Evolutionary conservation across 2,888 invertebrate genomes (phyloP), one percentile per base, ranked within the genome.

Genomic region (Entomobrya multifasciata): DNA sequence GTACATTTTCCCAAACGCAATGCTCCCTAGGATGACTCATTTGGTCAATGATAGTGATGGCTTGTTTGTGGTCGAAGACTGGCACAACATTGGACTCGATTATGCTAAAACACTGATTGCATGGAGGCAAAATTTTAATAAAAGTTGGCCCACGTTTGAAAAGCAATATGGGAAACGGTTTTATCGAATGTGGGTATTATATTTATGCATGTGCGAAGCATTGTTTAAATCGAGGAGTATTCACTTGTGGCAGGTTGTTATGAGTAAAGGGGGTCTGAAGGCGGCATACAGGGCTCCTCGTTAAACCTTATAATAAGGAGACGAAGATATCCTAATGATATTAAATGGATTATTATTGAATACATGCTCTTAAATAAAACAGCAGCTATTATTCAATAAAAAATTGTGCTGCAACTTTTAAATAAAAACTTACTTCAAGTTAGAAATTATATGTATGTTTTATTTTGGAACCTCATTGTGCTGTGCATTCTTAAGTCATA

Each of bases 1-100:
- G 20, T 84, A 77, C 25, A 77, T 84, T 27, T 84, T 84, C 20
- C 67, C 77, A 0, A 76, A 83, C 36, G 65, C 76, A 1, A 27
- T 22, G 10, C 17, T 74, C 2, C 76, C 83, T 0, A n/a, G 17
- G 22, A 30, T 36, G 2, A 2, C 20, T 6, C 13, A 30, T 11
- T 17, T 83, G 0, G 15, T 36, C 0, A 22, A 62, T 6, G 1
- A 44, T 10, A 49, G 62, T 4, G n/a, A 76, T 0, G 76, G 52
- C 10, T 36, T 76, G 0, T 83, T 83, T 36, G 13, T 62, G 10
- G 65, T 83, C 36, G 83, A 78, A 13, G 78, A 78, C 22, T 77
- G 77, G 77, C 77, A 77, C 49, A 60, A 57, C 20, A 36, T 77
- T 77, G 60, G 77, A 17, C 20, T 8, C 0, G 77, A 77, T 20